phyloP scores from a whole-genome alignment of 1,140 invertebrate genomes.

The Zophobas atratus region DNA sequence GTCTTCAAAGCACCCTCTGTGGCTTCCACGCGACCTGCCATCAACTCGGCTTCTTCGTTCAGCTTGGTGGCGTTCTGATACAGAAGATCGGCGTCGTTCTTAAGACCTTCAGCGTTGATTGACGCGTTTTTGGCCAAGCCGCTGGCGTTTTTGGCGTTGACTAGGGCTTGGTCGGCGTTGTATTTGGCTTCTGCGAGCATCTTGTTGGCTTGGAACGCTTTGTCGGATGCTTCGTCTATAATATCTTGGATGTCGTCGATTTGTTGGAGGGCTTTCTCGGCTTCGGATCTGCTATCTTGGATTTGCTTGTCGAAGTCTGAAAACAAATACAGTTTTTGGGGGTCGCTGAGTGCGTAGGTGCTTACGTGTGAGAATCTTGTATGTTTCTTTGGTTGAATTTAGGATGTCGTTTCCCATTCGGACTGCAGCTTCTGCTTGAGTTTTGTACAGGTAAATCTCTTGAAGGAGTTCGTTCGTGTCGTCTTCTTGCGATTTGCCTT shows the following conservation, averaged over 20 bases:
- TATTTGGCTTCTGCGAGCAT: conserved; percentile 83
- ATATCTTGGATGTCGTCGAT: conserved; percentile 74
- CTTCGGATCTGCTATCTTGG: conserved; percentile 81
- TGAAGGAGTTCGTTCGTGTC: conserved; percentile 77
- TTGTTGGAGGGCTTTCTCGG: conserved; percentile 75
- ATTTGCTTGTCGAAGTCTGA: conserved; percentile 93
- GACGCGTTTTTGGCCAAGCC: conserved; percentile 82
- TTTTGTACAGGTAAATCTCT: conserved; percentile 80
- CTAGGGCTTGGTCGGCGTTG: conserved; percentile 83
- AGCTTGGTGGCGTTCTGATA: conserved; percentile 82
- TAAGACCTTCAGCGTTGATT: conserved; percentile 83
- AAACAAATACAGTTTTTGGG: conserved; percentile 55
- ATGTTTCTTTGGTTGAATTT: conserved; percentile 89
- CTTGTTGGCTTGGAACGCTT: conserved; percentile 79
- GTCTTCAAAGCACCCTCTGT: conserved; percentile 80
- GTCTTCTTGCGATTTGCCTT: conserved; percentile 74
- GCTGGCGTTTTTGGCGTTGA: conserved; percentile 83
- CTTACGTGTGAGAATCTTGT: conserved; percentile 85
- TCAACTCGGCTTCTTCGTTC: conserved; percentile 82
- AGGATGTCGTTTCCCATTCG: conserved; percentile 87
- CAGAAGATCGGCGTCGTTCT: conserved; percentile 82
- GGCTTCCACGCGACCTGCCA: conserved; percentile 80
- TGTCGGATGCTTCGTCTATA: conserved; percentile 72
- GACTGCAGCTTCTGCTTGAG: conserved; percentile 85
- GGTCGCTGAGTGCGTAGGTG: conserved; percentile 41